Conservation (phyloP, 2,797 vertebrate genomes). For the Falco rusticolus region DNA sequence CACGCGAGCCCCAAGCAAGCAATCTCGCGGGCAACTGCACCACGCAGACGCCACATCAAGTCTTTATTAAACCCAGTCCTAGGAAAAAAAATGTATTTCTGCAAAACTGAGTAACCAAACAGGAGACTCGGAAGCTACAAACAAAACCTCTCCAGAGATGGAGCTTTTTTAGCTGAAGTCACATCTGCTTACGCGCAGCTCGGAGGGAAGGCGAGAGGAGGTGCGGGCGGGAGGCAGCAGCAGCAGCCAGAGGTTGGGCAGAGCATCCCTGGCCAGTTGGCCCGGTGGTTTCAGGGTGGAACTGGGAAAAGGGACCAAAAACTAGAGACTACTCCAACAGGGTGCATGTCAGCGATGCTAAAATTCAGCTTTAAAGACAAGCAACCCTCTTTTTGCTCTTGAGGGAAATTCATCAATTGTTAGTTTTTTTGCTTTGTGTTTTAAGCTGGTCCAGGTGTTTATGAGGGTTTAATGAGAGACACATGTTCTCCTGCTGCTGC, state of each 20-base stretch:
- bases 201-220: background rate
- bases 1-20: slow-evolving; percentile 27
- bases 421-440: background rate
- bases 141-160: background rate
- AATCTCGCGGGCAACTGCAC: background rate
- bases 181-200: accelerated
- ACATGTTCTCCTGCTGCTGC: accelerated
- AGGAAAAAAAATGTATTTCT: background rate
- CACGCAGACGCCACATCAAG: background rate
- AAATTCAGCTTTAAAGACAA: background rate
- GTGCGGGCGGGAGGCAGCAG: background rate
- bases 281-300: background rate
- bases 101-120: background rate
- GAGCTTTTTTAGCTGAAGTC: background rate
- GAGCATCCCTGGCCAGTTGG: background rate
- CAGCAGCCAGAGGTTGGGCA: accelerated
- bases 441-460: background rate
- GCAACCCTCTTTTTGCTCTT: accelerated
- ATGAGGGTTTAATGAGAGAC: background rate
- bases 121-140: background rate
- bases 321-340: accelerated
- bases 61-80: slow-evolving; percentile 71
- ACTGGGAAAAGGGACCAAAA: background rate
- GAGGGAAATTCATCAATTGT: accelerated
- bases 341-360: accelerated